Conservation (phyloP, 2,113 vertebrate genomes). For the Lethenteron reissneri region DNA sequence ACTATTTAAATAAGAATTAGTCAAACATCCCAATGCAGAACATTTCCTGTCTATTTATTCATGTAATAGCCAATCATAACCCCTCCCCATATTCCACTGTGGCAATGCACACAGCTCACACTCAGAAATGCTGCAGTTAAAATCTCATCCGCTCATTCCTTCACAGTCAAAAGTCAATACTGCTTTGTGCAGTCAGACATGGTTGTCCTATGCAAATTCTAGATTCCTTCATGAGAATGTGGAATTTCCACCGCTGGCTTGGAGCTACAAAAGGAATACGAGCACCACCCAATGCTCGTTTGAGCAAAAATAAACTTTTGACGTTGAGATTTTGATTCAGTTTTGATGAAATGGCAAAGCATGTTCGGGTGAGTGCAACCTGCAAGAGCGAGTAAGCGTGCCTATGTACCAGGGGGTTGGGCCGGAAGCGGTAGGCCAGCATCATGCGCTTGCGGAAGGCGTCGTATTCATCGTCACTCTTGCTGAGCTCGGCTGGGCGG, state of each 20-base stretch:
- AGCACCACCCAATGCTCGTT: not conserved
- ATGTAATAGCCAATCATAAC: too few species aligned
- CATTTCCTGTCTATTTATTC: too few species aligned
- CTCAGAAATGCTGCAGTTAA: too few species aligned
- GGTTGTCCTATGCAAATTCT: too few species aligned
- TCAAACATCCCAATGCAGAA: too few species aligned
- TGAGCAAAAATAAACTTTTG: not conserved
- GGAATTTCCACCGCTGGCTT: not conserved
- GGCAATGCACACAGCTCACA: too few species aligned
- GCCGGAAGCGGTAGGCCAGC: slow-evolving; percentile 85
- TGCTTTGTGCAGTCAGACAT: too few species aligned
- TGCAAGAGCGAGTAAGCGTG: not conserved
- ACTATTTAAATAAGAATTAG: too few species aligned
- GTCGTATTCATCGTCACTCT: slow-evolving; percentile 76
- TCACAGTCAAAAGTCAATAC: too few species aligned
- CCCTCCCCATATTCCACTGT: too few species aligned
- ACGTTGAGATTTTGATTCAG: not conserved
- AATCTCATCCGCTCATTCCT: too few species aligned
- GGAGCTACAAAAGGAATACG: not conserved
- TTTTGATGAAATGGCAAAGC: not conserved
- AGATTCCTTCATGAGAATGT: not conserved
- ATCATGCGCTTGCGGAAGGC: slow-evolving; percentile 93
- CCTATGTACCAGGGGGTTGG: slow-evolving; percentile 54
- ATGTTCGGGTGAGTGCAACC: not conserved
- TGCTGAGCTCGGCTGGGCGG: slow-evolving; percentile 50